A percentile compares a stretch with the other conserved stretches of the same genome.
Evolutionary conservation across 2,797 vertebrate genomes (phyloP).

Genomic region (Sternarchorhynchus goeldii): DNA sequence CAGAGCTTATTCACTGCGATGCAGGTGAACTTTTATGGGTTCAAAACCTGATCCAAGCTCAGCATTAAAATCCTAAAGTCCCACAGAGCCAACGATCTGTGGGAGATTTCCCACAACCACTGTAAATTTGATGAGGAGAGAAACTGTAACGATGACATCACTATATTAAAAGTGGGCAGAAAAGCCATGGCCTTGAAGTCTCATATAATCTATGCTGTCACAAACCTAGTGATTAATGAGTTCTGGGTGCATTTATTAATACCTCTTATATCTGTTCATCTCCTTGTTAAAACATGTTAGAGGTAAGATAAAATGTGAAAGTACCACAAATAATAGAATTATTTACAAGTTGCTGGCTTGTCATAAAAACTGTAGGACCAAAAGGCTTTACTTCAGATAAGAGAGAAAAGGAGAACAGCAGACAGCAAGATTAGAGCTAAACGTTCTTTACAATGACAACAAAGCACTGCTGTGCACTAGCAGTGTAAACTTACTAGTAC

Average conservation of each 20-base stretch:
- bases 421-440: constrained; percentile 1
- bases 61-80: not conserved
- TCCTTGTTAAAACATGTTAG: constrained; percentile 20
- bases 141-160: constrained; percentile 27
- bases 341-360: constrained; percentile 15
- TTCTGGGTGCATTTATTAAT: constrained; percentile 19
- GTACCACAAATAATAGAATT: constrained; percentile 35
- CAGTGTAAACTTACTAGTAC: constrained; percentile 1
- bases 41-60: not conserved
- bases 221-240: constrained; percentile 31
- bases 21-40: no score
- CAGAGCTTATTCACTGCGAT: not conserved
- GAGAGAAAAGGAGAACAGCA: not conserved
- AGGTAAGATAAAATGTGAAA: constrained; percentile 5
- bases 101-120: not conserved
- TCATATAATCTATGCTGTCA: constrained; percentile 29
- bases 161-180: constrained; percentile 21
- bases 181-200: constrained; percentile 14
- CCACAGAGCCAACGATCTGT: not conserved
- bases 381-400: constrained; percentile 21
- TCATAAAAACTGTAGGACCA: constrained; percentile 9
- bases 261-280: constrained; percentile 19
- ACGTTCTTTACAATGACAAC: not conserved
- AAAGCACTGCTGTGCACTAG: not conserved
- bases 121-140: not conserved